Evolutionary conservation across 2,888 invertebrate genomes (phyloP), one percentile per base, ranked within the genome.

Genomic region (Hypselothyrea guttata): DNA sequence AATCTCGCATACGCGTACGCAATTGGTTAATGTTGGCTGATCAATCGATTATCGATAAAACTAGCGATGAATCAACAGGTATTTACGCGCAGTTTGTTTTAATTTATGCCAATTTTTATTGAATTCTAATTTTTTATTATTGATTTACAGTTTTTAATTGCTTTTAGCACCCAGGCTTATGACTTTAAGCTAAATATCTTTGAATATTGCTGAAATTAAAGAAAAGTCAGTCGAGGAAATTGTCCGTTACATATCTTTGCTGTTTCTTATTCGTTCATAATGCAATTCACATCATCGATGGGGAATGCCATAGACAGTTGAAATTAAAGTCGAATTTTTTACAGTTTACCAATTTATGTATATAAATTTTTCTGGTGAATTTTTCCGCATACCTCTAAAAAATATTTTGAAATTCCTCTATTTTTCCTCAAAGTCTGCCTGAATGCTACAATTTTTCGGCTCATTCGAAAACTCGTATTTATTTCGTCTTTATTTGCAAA

Each of bases 21-120:
- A 89, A 90, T 63, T 90, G 89, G 89, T 72, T 90, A 31, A 90
- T 90, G 89, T 65, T 90, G 69, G 89, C 90, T 5, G 89, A 90
- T 84, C 87, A 89, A 48, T 88, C 89, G 47, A 86, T 88, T 38
- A 82, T 89, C 11, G 87, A 79, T 30, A 86, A 88, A 37, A 70
- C 55, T 11, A 37, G 62, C 16, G 71, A 77, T 41, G 74, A 67
- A 1, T 33, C 70, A 13, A 33, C 86, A 78, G 87, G 87, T 87
- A 86, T 75, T 77, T 66, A 45, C 27, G 37, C 40, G 28, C 40
- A 57, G 18, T 54, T 38, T 27, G n/a, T 47, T 35, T 38, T 45
- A 30, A 22, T 4, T 22, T 22, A 22, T 22, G 22, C 22, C n/a
- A n/a, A n/a, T n/a, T 22, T 22, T 22, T 22, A 22, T 22, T 5